Evolutionary conservation across 2,797 vertebrate species (phyloP).

Genomic region (Crypturellus tataupa): DNA sequence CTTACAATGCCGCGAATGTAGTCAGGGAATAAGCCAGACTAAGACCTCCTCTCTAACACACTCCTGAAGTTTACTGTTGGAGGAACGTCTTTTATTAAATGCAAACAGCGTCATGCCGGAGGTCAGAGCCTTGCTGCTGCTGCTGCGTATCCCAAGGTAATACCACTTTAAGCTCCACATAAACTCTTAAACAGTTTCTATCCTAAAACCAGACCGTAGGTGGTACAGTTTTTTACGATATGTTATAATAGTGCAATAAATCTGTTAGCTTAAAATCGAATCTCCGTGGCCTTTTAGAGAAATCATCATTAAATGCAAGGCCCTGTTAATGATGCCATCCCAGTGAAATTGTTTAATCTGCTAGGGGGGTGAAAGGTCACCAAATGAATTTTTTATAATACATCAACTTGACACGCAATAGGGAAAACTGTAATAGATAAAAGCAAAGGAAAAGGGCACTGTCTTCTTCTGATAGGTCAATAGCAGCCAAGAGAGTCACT

Average conservation of each 20-base stretch:
- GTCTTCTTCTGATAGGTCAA: constrained; percentile 99
- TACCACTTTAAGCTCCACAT: constrained; percentile 87
- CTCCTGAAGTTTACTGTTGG: constrained; percentile 75
- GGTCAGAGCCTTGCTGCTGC: constrained; percentile 71
- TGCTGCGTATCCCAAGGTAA: constrained; percentile 83
- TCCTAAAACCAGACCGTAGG: constrained; percentile 88
- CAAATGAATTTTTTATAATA: constrained; percentile 99
- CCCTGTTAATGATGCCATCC: constrained; percentile 95
- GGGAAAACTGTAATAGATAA: constrained; percentile 96
- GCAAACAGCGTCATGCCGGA: constrained; percentile 78
- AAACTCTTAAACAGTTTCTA: constrained; percentile 85
- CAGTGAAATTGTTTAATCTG: constrained; percentile 98
- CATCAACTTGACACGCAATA: constrained; percentile 97
- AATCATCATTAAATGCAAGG: constrained; percentile 98
- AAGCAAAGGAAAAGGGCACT: constrained; percentile 96
- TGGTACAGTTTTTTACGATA: constrained; percentile 97
- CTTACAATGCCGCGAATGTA: neutral
- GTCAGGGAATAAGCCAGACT: neutral
- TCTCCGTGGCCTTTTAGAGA: constrained; percentile 99
- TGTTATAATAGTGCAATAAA: constrained; percentile 99
- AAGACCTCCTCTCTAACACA: constrained; percentile 38
- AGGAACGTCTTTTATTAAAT: constrained; percentile 79
- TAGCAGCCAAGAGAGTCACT: constrained; percentile 98
- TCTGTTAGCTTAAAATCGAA: constrained; percentile 99
- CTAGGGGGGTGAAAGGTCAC: constrained; percentile 97